Conservation (phyloP, 2,113 vertebrate genomes). For the Alligator mississippiensis region DNA sequence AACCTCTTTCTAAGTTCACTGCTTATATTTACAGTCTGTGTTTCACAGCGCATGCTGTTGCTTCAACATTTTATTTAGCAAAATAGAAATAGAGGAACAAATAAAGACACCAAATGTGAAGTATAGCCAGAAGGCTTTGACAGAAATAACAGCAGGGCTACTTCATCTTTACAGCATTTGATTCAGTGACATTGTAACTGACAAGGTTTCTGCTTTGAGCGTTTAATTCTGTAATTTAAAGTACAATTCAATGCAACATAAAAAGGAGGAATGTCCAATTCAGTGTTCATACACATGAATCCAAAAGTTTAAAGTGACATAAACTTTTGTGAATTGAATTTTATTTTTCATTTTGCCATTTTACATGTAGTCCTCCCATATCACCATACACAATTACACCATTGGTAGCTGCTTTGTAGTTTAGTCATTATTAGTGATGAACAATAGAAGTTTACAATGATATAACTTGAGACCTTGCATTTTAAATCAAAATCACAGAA, state of each 20-base stretch:
- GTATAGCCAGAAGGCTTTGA: slow-evolving; percentile 79
- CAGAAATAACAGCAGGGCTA: slow-evolving; percentile 78
- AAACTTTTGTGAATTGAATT: neutral
- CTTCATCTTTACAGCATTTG: slow-evolving; percentile 77
- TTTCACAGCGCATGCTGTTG: slow-evolving; percentile 68
- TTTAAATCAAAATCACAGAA: neutral
- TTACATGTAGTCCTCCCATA: neutral
- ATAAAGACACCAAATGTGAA: slow-evolving; percentile 82
- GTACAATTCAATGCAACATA: slow-evolving; percentile 61
- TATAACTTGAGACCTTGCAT: neutral
- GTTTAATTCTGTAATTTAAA: slow-evolving; percentile 80
- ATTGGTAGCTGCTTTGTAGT: neutral
- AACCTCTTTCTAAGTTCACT: slow-evolving; percentile 66
- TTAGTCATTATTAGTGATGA: slow-evolving; percentile 25
- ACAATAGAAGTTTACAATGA: neutral
- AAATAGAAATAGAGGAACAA: slow-evolving; percentile 81
- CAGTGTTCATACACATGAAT: slow-evolving; percentile 40
- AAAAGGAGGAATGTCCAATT: slow-evolving; percentile 61
- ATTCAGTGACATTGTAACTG: slow-evolving; percentile 75
- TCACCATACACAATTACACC: neutral
- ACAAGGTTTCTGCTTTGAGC: slow-evolving; percentile 78
- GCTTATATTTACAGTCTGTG: slow-evolving; percentile 73
- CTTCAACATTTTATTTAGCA: slow-evolving; percentile 81
- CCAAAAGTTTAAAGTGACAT: slow-evolving; percentile 50
- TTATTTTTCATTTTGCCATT: slow-evolving; percentile 57